These are phyloP conservation scores for Hephaestus fuliginosus DNA, from an alignment of 2,797 vertebrate species.

Conservation along the genomic window DNA sequence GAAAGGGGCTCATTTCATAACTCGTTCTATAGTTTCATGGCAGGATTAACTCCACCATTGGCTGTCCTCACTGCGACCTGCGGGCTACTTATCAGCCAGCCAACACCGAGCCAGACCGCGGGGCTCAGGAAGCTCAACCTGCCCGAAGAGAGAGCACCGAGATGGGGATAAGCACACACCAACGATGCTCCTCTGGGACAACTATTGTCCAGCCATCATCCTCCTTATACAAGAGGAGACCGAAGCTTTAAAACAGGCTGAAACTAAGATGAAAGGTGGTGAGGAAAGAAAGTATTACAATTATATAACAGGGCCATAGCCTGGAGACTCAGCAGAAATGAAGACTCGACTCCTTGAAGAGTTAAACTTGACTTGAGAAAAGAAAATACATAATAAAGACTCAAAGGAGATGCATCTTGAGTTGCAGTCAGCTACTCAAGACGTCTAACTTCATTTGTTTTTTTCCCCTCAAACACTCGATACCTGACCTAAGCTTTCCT, in stretches of 20 bases:
- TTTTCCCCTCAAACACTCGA: background rate
- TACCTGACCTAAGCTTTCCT: background rate
- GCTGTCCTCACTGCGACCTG: slow-evolving; percentile 55
- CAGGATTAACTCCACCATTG: slow-evolving; percentile 63
- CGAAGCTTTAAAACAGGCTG: background rate
- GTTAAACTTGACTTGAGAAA: background rate
- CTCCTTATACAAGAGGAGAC: slow-evolving; percentile 34
- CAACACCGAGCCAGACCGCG: slow-evolving; percentile 31
- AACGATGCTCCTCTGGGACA: slow-evolving; percentile 27
- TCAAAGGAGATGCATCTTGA: background rate
- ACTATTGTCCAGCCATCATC: slow-evolving; percentile 54
- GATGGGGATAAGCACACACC: slow-evolving; percentile 47
- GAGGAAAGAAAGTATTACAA: background rate
- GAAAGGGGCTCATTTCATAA: slow-evolving; percentile 45
- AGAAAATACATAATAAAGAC: background rate
- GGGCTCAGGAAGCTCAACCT: slow-evolving; percentile 40
- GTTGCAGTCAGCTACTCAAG: background rate
- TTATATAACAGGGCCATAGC: background rate
- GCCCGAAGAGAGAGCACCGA: slow-evolving; percentile 23
- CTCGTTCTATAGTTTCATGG: slow-evolving; percentile 52
- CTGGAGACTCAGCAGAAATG: background rate
- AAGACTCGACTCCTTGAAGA: background rate
- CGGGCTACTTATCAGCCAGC: slow-evolving; percentile 54
- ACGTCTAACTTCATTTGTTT: background rate
- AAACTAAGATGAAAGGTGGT: background rate